Percentiles rank a stretch among this genome's conserved stretches.
Evolutionary conservation across 2,888 invertebrate species (phyloP).

Genomic region (Drosophila austrosaltans): DNA sequence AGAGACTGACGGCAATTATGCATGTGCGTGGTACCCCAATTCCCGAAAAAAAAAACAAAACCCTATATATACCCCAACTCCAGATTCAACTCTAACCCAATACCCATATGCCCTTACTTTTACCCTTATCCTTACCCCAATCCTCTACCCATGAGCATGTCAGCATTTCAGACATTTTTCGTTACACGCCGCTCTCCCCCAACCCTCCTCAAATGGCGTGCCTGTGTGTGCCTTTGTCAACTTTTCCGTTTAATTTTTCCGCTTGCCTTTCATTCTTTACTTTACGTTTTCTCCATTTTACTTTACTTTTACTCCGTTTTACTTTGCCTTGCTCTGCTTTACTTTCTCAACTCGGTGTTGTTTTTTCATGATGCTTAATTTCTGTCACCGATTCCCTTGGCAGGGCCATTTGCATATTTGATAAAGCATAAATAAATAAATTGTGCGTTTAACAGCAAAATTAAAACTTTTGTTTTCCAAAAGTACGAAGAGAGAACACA

Average conservation of each 20-base stretch:
- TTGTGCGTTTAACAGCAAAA: conserved; percentile 55
- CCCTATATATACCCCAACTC: background rate
- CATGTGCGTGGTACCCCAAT: conserved; percentile 45
- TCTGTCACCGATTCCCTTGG: conserved; percentile 52
- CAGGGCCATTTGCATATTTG: conserved; percentile 66
- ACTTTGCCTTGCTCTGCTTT: conserved; percentile 1
- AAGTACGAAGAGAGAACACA: background rate
- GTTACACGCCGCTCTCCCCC: conserved; percentile 38
- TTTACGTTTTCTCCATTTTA: conserved; percentile 1
- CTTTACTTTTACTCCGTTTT: conserved; percentile 1
- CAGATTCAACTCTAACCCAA: background rate
- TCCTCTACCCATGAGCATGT: conserved; percentile 9
- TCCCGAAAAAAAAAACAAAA: background rate
- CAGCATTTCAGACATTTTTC: conserved; percentile 44
- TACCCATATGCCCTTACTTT: background rate
- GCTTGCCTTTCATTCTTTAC: conserved; percentile 15
- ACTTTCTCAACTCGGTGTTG: conserved; percentile 29
- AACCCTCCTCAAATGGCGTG: background rate
- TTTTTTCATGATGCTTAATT: conserved; percentile 70
- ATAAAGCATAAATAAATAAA: conserved; percentile 66
- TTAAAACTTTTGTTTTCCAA: conserved; percentile 54
- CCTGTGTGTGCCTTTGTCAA: background rate
- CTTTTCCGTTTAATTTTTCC: conserved; percentile 12
- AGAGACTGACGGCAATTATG: conserved; percentile 43
- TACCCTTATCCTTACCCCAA: background rate